Evolutionary conservation across 2,113 vertebrate species (phyloP).

Genomic region (Gorsachius goisagi): DNA sequence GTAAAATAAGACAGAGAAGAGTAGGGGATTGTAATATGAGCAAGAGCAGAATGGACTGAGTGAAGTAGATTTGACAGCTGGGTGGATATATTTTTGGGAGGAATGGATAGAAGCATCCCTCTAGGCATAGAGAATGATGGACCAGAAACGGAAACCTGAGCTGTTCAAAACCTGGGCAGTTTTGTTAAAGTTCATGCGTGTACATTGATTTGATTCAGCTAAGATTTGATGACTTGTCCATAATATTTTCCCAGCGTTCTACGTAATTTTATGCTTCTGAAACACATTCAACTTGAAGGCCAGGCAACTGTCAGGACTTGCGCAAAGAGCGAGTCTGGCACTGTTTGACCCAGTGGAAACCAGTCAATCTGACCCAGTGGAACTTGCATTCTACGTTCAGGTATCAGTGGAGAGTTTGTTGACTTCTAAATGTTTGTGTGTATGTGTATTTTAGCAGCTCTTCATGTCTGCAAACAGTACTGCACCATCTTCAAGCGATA

Average conservation of each 20-base stretch:
- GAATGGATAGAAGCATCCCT: neutral
- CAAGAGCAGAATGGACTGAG: neutral
- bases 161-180: neutral
- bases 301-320: neutral
- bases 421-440: neutral
- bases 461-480: conserved; percentile 89
- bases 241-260: neutral
- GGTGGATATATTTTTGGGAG: neutral
- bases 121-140: neutral
- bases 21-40: neutral
- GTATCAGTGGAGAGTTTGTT: neutral
- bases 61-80: neutral
- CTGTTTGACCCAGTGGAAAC: neutral
- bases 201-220: neutral
- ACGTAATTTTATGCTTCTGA: neutral
- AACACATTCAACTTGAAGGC: neutral
- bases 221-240: neutral
- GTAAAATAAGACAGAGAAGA: neutral
- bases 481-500: neutral
- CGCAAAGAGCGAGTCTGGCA: neutral
- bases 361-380: neutral
- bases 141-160: neutral
- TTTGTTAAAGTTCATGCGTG: neutral
- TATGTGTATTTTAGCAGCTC: conserved; percentile 81
- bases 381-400: neutral